These are phyloP conservation scores for Chrysemys picta DNA, from an alignment of 2,113 vertebrate species.

Conservation along the genomic window DNA sequence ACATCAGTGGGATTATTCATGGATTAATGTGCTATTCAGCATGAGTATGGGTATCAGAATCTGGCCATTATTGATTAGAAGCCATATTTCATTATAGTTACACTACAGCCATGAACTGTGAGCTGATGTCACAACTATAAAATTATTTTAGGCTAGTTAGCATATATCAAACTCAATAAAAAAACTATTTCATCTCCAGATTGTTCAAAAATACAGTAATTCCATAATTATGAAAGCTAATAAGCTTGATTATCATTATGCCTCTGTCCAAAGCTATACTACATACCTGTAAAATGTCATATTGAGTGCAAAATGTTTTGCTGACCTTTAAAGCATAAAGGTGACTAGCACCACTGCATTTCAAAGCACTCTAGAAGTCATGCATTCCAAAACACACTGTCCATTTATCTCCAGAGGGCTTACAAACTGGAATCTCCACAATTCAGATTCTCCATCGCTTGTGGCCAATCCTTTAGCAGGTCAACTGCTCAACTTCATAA, in stretches of 20 bases:
- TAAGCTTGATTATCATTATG: conserved; percentile 21
- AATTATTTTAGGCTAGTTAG: conserved; percentile 19
- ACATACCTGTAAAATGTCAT: conserved; percentile 1
- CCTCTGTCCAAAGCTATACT: background rate
- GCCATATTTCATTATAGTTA: background rate
- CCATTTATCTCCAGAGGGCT: conserved; percentile 61
- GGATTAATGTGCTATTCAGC: background rate
- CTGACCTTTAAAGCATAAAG: background rate
- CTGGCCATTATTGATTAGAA: background rate
- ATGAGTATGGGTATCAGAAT: background rate
- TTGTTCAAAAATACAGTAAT: background rate
- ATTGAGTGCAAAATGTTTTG: conserved; percentile 30
- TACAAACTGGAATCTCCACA: conserved; percentile 60
- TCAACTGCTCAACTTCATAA: conserved; percentile 30
- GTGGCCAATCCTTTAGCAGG: conserved; percentile 34
- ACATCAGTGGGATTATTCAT: background rate
- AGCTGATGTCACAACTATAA: conserved; percentile 18
- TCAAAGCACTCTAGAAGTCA: conserved; percentile 57
- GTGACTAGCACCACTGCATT: conserved; percentile 30
- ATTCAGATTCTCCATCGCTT: conserved; percentile 65
- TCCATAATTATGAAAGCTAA: conserved; percentile 3
- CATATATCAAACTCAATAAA: conserved; percentile 24
- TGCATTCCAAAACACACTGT: conserved; percentile 50
- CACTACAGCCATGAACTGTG: accelerated
- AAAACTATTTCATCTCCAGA: background rate